Evolutionary conservation across 92 coral and sea anemone genomes (phyloP), one percentile per base, ranked within the genome.

Genomic region (Paramuricea clavata): DNA sequence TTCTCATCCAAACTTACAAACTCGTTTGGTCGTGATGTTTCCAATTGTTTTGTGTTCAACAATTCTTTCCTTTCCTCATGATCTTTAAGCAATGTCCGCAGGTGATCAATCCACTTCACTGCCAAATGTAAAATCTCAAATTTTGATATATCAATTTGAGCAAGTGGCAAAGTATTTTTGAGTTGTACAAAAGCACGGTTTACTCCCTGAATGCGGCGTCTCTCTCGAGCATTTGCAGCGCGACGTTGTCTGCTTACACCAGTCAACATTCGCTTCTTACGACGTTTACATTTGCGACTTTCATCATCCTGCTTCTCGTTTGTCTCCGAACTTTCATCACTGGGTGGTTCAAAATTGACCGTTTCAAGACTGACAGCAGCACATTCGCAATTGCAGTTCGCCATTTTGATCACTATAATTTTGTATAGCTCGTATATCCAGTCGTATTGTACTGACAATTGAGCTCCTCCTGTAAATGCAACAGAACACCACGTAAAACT

Each of bases 211-310:
- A 96, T 95, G 61, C 99, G 88, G 35, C 95, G 81, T 44, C 99
- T 84, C 56, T 96, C 99, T 27, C 99, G 98, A 74, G 95, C 99
- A 56, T 96, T 96, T 47, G 99, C 99, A 1, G 99, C 99, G 16
- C 99, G 89, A 16, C 99, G 92, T 59, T 96, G 99, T 47, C 99
- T 89, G 35, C 99, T 96, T 13, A 96, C 99, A 31, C 99, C 99
- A 15, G 99, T 96, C 65, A 96, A 86, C 99, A 96, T 94, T 64
- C 99, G 90, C 49, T 94, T 96, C 82, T 95, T 89, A 49, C 98
- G 94, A 74, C 99, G 87, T 49, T 94, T 94, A 35, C 83, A 70
- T 31, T 57, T 54, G 62, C 23, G 65, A 31, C 39, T 16, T n/a
- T 54, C 69, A 9, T 74, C 81, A 27, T 41, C 60, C 35, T 78